phyloP scores from a whole-genome alignment of 2,113 vertebrate species.

The Carlito syrichta region DNA sequence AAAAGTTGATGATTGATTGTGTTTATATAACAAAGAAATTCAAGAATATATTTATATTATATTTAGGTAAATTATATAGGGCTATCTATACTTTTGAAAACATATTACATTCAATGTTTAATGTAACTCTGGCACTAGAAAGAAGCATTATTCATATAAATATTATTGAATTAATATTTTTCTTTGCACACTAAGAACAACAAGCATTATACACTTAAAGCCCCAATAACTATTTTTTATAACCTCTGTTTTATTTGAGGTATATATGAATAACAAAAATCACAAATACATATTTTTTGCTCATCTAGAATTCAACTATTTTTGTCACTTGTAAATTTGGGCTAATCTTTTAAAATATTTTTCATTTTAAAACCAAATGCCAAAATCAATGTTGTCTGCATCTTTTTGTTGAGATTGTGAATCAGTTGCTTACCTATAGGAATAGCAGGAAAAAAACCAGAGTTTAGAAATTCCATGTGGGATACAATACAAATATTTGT shows the following conservation, averaged over 20 bases:
- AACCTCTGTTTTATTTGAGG: not conserved
- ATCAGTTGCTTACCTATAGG: not conserved
- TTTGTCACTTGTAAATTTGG: not conserved
- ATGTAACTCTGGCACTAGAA: not conserved
- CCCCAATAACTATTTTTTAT: not conserved
- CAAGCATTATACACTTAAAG: not conserved
- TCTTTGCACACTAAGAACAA: not conserved
- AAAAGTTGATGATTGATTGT: not conserved
- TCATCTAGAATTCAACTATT: not conserved
- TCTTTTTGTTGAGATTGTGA: slow-evolving; percentile 22
- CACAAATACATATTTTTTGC: not conserved
- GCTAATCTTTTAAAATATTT: not conserved
- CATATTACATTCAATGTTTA: not conserved
- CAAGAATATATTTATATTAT: not conserved
- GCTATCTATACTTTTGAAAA: not conserved
- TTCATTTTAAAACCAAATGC: not conserved
- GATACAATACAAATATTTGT: not conserved
- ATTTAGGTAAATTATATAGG: not conserved
- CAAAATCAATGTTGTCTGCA: not conserved
- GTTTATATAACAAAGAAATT: not conserved
- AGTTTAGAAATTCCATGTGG: not conserved
- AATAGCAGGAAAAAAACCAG: not conserved
- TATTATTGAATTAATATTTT: not conserved
- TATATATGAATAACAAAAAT: not conserved
- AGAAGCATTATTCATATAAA: not conserved